These are phyloP conservation scores for Heliconius hermathena DNA, from an alignment of 1,140 invertebrate genomes.

Conservation along the genomic window DNA sequence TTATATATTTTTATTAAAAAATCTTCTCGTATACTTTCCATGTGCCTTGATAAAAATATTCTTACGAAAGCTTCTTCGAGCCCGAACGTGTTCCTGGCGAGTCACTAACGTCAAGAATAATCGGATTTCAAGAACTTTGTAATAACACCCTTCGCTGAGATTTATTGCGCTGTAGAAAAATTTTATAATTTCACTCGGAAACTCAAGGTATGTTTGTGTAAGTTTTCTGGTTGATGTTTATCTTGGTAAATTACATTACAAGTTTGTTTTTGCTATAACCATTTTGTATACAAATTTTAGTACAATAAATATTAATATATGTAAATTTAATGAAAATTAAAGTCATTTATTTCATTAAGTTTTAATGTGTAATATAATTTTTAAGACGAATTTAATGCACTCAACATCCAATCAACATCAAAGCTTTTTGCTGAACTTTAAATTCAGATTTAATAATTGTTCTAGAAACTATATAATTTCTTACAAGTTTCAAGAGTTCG, in stretches of 20 bases:
- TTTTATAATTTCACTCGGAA: slow-evolving; percentile 8
- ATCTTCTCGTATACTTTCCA: neutral
- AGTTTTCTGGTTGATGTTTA: slow-evolving; percentile 9
- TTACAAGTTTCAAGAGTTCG: slow-evolving; percentile 6
- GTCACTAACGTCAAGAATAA: slow-evolving; percentile 12
- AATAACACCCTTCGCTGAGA: slow-evolving; percentile 7
- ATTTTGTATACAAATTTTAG: neutral
- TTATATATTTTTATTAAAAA: no score
- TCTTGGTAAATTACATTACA: neutral
- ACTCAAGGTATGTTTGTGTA: neutral
- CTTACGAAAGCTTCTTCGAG: neutral
- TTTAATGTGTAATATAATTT: neutral
- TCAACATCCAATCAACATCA: neutral
- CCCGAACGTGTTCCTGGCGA: neutral
- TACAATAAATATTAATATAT: no score
- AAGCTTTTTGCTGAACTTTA: neutral
- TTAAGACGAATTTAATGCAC: neutral
- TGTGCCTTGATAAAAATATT: neutral
- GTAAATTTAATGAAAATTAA: no score
- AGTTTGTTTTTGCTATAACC: neutral
- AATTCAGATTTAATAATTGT: slow-evolving; percentile 9
- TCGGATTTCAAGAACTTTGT: slow-evolving; percentile 12
- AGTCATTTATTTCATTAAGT: no score
- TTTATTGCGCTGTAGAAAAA: slow-evolving; percentile 9
- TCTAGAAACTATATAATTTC: slow-evolving; percentile 2